phyloP scores from a whole-genome alignment of 1,140 invertebrate species.

The Trachymyrmex cornetzi region DNA sequence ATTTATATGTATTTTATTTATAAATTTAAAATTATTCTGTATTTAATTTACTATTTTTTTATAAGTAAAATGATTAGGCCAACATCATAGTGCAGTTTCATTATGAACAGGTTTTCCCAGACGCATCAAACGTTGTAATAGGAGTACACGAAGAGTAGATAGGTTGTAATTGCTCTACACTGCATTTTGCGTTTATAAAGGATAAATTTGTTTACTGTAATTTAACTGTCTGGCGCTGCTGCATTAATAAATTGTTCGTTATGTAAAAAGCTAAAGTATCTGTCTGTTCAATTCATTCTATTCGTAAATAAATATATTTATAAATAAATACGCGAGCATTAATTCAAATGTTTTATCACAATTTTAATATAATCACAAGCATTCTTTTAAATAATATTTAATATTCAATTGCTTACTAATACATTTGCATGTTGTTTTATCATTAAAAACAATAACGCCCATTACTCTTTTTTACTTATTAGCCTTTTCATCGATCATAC shows the following conservation, averaged over 20 bases:
- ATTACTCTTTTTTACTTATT: neutral
- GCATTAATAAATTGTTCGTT: conserved; percentile 38
- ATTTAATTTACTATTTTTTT: conserved; percentile 22
- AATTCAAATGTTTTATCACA: neutral
- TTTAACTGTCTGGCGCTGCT: neutral
- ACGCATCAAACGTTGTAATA: conserved; percentile 73
- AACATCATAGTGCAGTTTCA: conserved; percentile 35
- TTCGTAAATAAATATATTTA: neutral
- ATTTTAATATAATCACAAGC: neutral
- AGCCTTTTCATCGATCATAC: neutral
- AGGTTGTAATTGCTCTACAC: conserved; percentile 49
- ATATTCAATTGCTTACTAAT: neutral
- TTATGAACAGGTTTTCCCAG: conserved; percentile 70
- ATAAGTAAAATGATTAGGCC: conserved; percentile 34
- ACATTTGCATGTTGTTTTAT: neutral
- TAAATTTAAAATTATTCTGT: neutral
- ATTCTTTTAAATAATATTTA: conserved; percentile 3
- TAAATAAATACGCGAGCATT: conserved; percentile 10
- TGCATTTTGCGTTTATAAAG: conserved; percentile 38
- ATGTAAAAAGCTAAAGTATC: neutral
- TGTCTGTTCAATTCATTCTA: neutral
- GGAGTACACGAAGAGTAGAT: conserved; percentile 75
- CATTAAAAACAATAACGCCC: neutral
- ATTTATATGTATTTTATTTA: neutral
- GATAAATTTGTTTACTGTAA: conserved; percentile 14